Percentiles rank a stretch among this genome's conserved stretches.
Evolutionary conservation across 2,113 vertebrate species (phyloP).

Genomic region (Pomatorhinus ruficollis): DNA sequence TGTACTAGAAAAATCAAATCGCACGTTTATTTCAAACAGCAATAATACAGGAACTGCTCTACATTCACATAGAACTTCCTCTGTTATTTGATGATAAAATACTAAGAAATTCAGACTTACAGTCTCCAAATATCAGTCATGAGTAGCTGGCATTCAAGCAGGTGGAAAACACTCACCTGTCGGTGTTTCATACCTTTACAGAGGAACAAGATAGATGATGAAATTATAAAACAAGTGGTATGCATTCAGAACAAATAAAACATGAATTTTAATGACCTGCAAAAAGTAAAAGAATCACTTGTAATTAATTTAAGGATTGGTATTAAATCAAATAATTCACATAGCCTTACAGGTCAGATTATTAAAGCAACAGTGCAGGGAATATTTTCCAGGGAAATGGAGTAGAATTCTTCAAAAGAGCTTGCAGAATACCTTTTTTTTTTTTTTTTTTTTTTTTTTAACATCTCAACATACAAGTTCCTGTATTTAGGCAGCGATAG

Average conservation of each 20-base stretch:
- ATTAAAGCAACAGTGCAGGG: not conserved
- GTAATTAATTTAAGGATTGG: not conserved
- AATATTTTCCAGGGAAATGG: not conserved
- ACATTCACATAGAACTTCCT: not conserved
- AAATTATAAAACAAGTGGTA: not conserved
- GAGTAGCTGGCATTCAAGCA: not conserved
- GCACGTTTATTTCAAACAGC: not conserved
- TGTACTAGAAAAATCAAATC: not conserved
- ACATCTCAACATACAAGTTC: not conserved
- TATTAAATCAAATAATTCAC: not conserved
- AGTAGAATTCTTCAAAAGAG: not conserved
- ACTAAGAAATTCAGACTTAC: not conserved
- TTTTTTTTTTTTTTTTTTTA: not conserved
- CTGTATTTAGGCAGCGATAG: not conserved
- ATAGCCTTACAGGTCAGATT: not conserved
- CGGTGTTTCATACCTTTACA: not conserved
- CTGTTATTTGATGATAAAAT: not conserved
- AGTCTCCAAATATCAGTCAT: not conserved
- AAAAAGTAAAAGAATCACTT: not conserved
- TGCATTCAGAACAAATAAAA: not conserved
- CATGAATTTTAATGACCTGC: not conserved
- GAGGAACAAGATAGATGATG: not conserved
- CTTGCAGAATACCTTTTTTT: not conserved
- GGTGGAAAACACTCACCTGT: not conserved
- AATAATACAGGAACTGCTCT: not conserved